These are phyloP conservation scores for Misgurnus anguillicaudatus DNA, from an alignment of 2,113 vertebrate species.

Conservation along the genomic window DNA sequence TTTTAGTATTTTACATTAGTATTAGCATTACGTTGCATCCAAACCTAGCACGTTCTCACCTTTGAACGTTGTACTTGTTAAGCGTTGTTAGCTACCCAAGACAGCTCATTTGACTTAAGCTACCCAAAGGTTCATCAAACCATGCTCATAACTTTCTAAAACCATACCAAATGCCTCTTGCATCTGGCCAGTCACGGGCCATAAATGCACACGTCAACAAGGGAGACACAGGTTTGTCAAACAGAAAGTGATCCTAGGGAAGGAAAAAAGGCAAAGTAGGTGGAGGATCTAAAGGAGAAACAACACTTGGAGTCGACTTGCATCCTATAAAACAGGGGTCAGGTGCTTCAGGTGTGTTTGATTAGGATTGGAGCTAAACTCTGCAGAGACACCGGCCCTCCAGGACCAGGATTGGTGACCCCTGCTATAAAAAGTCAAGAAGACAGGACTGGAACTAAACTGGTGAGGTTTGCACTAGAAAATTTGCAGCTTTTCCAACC, in stretches of 20 bases:
- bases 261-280: conserved; percentile 1
- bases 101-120: not conserved
- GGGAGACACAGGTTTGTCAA: conserved; percentile 86
- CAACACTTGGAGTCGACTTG: too few species aligned
- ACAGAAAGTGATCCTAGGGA: conserved; percentile 83
- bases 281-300: not conserved
- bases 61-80: too few species aligned
- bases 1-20: conserved; percentile 3
- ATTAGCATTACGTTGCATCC: not conserved
- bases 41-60: not conserved
- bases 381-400: too few species aligned
- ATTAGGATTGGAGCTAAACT: too few species aligned
- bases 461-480: not conserved
- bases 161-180: conserved; percentile 89
- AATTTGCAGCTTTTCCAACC: not conserved
- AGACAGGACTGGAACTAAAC: not conserved
- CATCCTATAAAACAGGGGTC: too few species aligned
- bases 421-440: too few species aligned
- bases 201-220: conserved; percentile 79
- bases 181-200: conserved; percentile 71
- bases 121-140: not conserved
- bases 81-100: too few species aligned
- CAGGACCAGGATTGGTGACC: too few species aligned
- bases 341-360: too few species aligned
- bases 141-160: conserved; percentile 18